Evolutionary conservation across 2,888 invertebrate genomes (phyloP).

Genomic region (Cyclophora punctaria): DNA sequence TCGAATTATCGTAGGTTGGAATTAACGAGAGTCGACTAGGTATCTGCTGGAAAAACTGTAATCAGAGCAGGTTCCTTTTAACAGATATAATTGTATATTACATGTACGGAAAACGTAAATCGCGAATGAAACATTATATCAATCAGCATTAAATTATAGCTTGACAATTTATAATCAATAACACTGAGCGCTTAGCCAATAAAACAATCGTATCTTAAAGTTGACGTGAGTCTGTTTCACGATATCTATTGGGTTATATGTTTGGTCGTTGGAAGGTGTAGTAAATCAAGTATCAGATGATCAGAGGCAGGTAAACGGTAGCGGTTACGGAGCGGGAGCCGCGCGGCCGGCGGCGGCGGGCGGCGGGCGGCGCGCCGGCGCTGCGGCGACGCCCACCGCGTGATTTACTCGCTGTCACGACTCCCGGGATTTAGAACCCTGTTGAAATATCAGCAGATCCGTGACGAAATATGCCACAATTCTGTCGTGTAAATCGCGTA

Average conservation of each 20-base stretch:
- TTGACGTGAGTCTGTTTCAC: conserved; percentile 23
- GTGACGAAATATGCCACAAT: conserved; percentile 52
- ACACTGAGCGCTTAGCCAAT: conserved; percentile 11
- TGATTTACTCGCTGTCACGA: conserved; percentile 60
- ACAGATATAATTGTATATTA: too few species aligned
- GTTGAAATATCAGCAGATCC: conserved; percentile 60
- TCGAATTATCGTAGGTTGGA: too few species aligned
- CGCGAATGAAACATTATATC: too few species aligned
- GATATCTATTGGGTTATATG: conserved; percentile 32
- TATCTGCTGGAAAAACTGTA: too few species aligned
- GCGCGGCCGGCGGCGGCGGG: conserved; percentile 33
- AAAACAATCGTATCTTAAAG: conserved; percentile 23
- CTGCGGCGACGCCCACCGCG: conserved; percentile 51
- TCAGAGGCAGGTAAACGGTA: conserved; percentile 70
- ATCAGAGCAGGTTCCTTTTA: too few species aligned
- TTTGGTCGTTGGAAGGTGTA: conserved; percentile 42
- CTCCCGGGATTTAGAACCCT: conserved; percentile 50
- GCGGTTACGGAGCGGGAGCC: conserved; percentile 59
- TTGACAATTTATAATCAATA: background rate
- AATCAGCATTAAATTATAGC: too few species aligned
- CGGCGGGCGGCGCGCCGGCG: conserved; percentile 13
- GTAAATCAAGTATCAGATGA: conserved; percentile 72
- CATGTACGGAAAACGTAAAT: too few species aligned
- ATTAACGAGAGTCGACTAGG: too few species aligned
- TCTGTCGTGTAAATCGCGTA: conserved; percentile 27